Evolutionary conservation across 2,888 invertebrate genomes (phyloP), one percentile per base, ranked within the genome.

Genomic region (Bugula neritina): DNA sequence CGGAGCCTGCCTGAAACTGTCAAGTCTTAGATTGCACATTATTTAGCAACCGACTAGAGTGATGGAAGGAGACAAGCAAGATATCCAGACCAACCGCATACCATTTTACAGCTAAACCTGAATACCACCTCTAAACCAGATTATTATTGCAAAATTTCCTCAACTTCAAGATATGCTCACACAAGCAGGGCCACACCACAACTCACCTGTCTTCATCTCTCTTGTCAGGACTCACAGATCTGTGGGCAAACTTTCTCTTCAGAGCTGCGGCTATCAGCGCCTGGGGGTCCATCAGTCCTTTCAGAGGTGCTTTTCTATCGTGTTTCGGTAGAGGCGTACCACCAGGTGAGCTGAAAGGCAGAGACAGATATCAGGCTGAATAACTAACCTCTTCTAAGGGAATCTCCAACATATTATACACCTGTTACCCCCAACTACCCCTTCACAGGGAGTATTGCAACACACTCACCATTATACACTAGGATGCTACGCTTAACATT

Each of bases 261-360:
- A 85, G 76, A 1, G 84, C 84, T 70, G 78, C 77, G 31, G 83
- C 82, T 69, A 85, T 82, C 73, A 84, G 77, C 13, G 82, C 77
- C 2, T 81, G 81, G 2, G 82, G 80, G 74, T 84, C 84, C 1
- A 74, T 73, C 71, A 72, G 73, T 3, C 31, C n/a, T 13, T 5
- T 3, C 5, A 23, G 10, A 10, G 34, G 3, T 29, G 54, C 10
- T 52, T 29, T 35, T 52, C 23, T 23, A 13, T 71, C 69, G 52
- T 72, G 75, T 31, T 72, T 74, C 0, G 78, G 78, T 34, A 84
- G 35, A 1, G 84, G 84, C 3, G 84, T 84, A 3, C 84, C 84
- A 54, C 83, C 83, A 13, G 84, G 84, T 25, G 84, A 84, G 73
- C 83, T 84, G 76, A 35, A 5, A 27, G 57, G 23, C 10, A 35